Percentiles rank a stretch among this genome's conserved stretches.
Conservation (phyloP, 2,888 invertebrate species). For the Notocelia uddmanniana region DNA sequence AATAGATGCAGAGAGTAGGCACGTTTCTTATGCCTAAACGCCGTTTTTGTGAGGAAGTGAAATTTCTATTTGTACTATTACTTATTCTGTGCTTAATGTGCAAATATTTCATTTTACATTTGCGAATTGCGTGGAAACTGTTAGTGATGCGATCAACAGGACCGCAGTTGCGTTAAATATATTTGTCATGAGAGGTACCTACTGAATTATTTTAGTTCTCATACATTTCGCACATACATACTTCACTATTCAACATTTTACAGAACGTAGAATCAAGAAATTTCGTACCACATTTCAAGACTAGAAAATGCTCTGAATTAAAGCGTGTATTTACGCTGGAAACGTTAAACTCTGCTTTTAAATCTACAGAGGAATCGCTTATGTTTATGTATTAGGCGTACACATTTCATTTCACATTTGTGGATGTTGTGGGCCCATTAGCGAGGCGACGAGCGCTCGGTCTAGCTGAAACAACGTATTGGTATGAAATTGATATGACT, state of each 20-base stretch:
- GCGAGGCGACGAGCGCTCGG: neutral
- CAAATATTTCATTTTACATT: neutral
- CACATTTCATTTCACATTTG: conserved; percentile 30
- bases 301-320: conserved; percentile 15
- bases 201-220: neutral
- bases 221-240: neutral
- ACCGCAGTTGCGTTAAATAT: neutral
- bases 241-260: neutral
- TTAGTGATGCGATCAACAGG: conserved; percentile 1
- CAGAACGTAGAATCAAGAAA: neutral
- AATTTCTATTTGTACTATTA: no score
- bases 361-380: conserved; percentile 16
- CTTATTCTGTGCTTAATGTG: neutral
- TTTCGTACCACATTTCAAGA: neutral
- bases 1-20: no score
- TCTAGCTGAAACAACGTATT: neutral
- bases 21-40: no score
- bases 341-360: conserved; percentile 2
- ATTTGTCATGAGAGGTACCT: neutral
- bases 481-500: neutral
- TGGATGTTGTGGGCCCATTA: conserved; percentile 25
- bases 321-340: conserved; percentile 13
- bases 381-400: conserved; percentile 20
- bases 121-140: neutral
- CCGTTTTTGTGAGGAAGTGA: no score